phyloP scores from a whole-genome alignment of 35 echinoderm and acorn worm species.

The Chiridota heheva region DNA sequence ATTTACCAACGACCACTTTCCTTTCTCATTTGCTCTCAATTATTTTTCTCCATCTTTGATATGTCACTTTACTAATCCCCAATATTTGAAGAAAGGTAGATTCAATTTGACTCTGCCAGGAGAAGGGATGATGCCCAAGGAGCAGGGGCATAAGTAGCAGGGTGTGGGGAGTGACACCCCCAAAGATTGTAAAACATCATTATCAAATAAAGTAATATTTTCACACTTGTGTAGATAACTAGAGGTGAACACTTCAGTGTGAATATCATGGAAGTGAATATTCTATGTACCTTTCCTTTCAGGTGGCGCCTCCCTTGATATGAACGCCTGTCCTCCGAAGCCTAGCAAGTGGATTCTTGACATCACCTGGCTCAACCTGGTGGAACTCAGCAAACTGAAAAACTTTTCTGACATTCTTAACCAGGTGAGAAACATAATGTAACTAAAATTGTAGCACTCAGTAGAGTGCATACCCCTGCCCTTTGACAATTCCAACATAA shows the following conservation, averaged over 20 bases:
- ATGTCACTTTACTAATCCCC: too few relatives aligned
- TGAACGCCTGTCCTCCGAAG: constrained; percentile 93
- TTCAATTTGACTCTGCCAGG: too few relatives aligned
- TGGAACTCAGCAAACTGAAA: constrained; percentile 90
- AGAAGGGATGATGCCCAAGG: too few relatives aligned
- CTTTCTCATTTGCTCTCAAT: too few relatives aligned
- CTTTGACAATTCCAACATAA: too few relatives aligned
- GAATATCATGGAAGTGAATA: not conserved
- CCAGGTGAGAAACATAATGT: constrained; percentile 43
- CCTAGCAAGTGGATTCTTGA: constrained; percentile 95
- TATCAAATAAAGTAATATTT: not conserved
- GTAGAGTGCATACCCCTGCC: too few relatives aligned
- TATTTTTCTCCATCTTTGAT: too few relatives aligned
- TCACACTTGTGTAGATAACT: not conserved
- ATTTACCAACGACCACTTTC: too few relatives aligned
- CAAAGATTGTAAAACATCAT: not conserved
- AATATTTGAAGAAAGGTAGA: too few relatives aligned
- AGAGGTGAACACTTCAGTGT: not conserved
- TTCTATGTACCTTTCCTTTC: not conserved
- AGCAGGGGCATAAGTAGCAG: too few relatives aligned
- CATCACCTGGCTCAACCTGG: constrained; percentile 97
- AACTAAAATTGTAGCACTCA: too few relatives aligned
- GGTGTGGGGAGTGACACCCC: too few relatives aligned
- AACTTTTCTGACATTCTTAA: constrained; percentile 91
- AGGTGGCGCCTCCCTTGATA: constrained; percentile 92